phyloP scores from a whole-genome alignment of 2,888 invertebrate genomes.

The Leptothorax acervorum region DNA sequence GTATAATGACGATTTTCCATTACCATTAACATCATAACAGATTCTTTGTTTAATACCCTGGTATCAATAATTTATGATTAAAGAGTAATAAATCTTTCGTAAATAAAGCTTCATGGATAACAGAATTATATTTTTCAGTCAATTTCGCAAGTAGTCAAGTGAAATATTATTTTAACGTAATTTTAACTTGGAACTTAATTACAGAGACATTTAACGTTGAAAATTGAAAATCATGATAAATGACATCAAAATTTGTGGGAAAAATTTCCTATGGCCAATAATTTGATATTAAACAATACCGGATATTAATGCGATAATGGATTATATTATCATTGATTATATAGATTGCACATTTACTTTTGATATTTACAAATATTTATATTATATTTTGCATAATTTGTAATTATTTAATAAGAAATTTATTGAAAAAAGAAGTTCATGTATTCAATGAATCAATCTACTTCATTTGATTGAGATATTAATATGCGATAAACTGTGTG shows the following conservation, averaged over 20 bases:
- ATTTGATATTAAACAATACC: neutral
- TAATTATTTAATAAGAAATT: neutral
- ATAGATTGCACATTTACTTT: neutral
- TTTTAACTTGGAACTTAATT: constrained; percentile 12
- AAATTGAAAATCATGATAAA: neutral
- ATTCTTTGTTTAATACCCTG: neutral
- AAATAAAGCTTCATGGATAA: neutral
- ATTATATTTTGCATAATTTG: constrained; percentile 4
- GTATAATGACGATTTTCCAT: neutral
- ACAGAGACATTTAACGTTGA: neutral
- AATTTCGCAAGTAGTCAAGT: neutral
- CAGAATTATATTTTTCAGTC: neutral
- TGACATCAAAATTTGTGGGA: neutral
- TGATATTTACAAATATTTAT: neutral
- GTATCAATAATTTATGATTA: neutral
- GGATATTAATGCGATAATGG: neutral
- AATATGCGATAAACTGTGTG: neutral
- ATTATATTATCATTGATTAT: neutral
- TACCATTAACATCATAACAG: neutral
- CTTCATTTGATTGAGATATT: constrained; percentile 1
- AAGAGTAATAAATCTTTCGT: neutral
- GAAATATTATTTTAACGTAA: neutral
- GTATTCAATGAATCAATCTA: neutral
- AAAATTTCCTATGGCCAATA: neutral
- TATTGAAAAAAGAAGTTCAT: neutral